phyloP scores from a whole-genome alignment of 2,888 invertebrate genomes.

The Trissolcus japonicus region DNA sequence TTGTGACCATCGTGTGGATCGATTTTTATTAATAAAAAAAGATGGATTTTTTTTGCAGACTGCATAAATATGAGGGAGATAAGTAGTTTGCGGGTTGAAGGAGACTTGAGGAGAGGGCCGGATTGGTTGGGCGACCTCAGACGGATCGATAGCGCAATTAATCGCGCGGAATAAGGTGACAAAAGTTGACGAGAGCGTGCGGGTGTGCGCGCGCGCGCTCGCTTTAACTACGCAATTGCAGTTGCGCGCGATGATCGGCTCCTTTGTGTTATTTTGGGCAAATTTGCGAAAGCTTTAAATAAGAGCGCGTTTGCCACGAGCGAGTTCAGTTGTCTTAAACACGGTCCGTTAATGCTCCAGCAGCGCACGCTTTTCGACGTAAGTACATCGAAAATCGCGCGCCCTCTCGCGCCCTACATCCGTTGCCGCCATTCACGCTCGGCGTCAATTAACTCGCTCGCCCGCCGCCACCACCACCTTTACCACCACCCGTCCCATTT shows the following conservation, averaged over 20 bases:
- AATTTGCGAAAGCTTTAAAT: constrained; percentile 75
- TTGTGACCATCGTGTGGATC: too few relatives aligned
- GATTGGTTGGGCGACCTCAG: constrained; percentile 34
- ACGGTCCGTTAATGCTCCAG: constrained; percentile 74
- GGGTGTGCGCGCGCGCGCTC: background rate
- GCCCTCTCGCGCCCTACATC: constrained; percentile 14
- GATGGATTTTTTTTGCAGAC: background rate
- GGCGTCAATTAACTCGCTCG: background rate
- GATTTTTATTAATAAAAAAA: too few relatives aligned
- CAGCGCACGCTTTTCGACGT: constrained; percentile 74
- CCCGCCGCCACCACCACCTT: constrained; percentile 3
- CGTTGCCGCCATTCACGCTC: constrained; percentile 3
- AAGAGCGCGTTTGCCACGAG: constrained; percentile 71
- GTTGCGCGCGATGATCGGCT: constrained; percentile 61
- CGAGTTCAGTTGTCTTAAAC: constrained; percentile 71
- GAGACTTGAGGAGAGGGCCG: too few relatives aligned
- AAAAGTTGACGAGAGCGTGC: constrained; percentile 53
- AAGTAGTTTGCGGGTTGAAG: too few relatives aligned
- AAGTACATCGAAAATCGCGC: constrained; percentile 65
- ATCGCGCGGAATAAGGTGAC: constrained; percentile 53
- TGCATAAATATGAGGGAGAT: too few relatives aligned
- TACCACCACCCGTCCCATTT: background rate
- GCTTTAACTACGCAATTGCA: constrained; percentile 44
- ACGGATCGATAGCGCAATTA: constrained; percentile 55
- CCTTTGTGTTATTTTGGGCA: constrained; percentile 76